Evolutionary conservation across 2,888 invertebrate genomes (phyloP).

Genomic region (Plemyria rubiginata): DNA sequence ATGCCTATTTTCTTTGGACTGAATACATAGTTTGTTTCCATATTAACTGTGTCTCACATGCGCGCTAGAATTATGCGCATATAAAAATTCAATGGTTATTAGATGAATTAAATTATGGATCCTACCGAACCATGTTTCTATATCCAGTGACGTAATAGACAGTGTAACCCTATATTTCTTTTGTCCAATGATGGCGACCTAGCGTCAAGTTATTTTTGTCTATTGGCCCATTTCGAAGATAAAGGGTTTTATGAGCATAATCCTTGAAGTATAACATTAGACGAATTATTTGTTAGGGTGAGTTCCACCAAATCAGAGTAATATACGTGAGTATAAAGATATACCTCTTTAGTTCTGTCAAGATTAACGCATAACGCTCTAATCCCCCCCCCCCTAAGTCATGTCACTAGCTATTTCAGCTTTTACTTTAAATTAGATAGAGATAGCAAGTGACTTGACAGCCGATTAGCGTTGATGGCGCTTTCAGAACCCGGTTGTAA

Average conservation of each 20-base stretch:
- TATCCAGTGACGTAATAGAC: constrained; percentile 47
- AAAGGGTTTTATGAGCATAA: constrained; percentile 35
- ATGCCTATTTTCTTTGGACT: neutral
- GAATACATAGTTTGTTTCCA: constrained; percentile 8
- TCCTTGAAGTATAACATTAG: neutral
- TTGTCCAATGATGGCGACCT: constrained; percentile 40
- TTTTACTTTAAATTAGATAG: too few relatives aligned
- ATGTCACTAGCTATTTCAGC: too few relatives aligned
- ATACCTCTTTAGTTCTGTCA: too few relatives aligned
- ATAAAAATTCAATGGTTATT: constrained; percentile 67
- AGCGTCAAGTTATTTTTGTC: constrained; percentile 40
- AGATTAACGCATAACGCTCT: too few relatives aligned
- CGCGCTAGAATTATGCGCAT: constrained; percentile 66
- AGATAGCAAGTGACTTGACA: too few relatives aligned
- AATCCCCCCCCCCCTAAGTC: too few relatives aligned
- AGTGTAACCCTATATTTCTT: constrained; percentile 48
- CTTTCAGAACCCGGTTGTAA: too few relatives aligned
- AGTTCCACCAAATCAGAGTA: too few relatives aligned
- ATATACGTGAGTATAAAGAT: too few relatives aligned
- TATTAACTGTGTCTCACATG: constrained; percentile 19
- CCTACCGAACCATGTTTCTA: constrained; percentile 50
- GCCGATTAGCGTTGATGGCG: too few relatives aligned
- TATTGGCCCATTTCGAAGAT: constrained; percentile 37
- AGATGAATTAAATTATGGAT: constrained; percentile 66
- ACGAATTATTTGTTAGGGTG: too few relatives aligned